phyloP scores from a whole-genome alignment of 2,888 invertebrate genomes.

The Ditula angustiorana region DNA sequence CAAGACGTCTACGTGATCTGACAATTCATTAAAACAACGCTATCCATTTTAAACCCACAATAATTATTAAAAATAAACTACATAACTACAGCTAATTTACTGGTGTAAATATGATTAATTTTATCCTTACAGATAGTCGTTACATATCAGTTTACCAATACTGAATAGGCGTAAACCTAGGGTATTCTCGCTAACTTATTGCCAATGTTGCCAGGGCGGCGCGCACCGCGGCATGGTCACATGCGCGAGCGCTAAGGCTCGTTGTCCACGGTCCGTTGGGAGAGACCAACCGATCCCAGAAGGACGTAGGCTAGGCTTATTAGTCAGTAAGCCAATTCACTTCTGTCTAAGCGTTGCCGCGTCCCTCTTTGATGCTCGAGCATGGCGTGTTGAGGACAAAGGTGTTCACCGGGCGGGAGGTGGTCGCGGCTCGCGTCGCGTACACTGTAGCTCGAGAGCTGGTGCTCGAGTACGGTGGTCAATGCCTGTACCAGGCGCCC shows the following conservation, averaged over 20 bases:
- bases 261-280: background rate
- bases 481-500: conserved; percentile 85
- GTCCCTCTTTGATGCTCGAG: background rate
- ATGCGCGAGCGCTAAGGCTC: background rate
- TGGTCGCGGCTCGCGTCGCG: background rate
- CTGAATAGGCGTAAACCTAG: conserved; percentile 77
- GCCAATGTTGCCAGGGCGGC: conserved; percentile 71
- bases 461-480: conserved; percentile 54
- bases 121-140: conserved; percentile 72
- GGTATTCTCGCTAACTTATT: conserved; percentile 75
- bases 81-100: conserved; percentile 75
- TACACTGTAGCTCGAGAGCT: conserved; percentile 62
- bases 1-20: conserved; percentile 35
- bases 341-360: conserved; percentile 1
- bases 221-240: background rate
- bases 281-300: background rate
- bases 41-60: conserved; percentile 48
- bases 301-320: background rate
- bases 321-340: background rate
- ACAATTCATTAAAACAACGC: conserved; percentile 42
- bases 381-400: background rate
- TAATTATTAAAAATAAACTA: conserved; percentile 73
- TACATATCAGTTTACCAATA: conserved; percentile 79
- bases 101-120: conserved; percentile 77
- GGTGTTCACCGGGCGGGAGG: background rate